Base-by-base conservation (phyloP, 2,888 invertebrate genomes). In the Drosophila cracens region DNA sequence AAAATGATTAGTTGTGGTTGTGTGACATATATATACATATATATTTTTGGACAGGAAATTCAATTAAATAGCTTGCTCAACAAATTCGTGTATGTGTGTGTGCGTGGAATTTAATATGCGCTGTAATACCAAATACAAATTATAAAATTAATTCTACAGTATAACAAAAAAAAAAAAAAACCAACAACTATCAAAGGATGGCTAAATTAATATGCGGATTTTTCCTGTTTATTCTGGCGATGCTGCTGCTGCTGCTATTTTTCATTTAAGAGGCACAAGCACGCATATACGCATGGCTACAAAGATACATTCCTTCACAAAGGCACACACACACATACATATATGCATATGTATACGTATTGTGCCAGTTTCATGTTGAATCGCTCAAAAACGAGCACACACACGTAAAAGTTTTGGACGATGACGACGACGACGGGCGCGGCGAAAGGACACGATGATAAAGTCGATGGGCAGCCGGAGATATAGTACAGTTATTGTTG, bases 381-480 rank as follows among this genome's bases (percentile, higher is more conserved):
- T 69, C 77, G 72, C 67, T 74, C 74, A 74, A 81, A 46, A 87
- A 90, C 87, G 89, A 88, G 75, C 79, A 64, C 81, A 74, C 53
- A 74, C 21, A 21, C 21, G 7, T 11, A 73, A 74, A 80, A 61
- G 72, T 73, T 75, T 58, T 57, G 38, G 70, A 72, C 86, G 76
- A 65, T 61, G 63, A 67, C 60, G 63, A 61, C 67, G 52, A 48
- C 57, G 57, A 40, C 56, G 68, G 71, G 60, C 40, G 60, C 29
- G 40, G 29, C 79, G 70, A 76, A 81, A 76, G 80, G 77, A 85
- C 77, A 89, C 89, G 85, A 85, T 79, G 89, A 82, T 86, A 89
- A 80, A 88, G 90, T 88, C 89, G 89, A 82, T 89, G 88, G 87
- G 70, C 80, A 74, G 74, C 87, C 79, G 82, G 82, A 90, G 82